Conservation (phyloP, 2,113 vertebrate species). For the Barnardius zonarius region DNA sequence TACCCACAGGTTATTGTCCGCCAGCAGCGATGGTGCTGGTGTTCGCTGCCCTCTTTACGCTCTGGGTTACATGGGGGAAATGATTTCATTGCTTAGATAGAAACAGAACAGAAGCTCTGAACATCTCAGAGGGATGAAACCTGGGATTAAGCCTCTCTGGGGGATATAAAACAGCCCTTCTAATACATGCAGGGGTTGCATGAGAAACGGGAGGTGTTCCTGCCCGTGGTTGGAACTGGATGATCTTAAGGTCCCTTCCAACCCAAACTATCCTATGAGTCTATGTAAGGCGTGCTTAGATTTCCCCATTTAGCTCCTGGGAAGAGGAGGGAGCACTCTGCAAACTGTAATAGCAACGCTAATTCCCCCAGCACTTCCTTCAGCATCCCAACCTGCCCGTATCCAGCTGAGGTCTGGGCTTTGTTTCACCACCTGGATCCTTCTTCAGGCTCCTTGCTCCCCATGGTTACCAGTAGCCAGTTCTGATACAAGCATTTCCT, state of each 20-base stretch:
- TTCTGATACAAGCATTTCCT: background rate
- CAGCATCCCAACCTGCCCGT: too few species aligned
- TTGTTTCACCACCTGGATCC: rapidly evolving
- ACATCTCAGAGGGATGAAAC: background rate
- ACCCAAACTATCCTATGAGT: background rate
- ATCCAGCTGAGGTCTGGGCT: background rate
- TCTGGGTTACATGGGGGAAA: background rate
- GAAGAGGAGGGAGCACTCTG: rapidly evolving
- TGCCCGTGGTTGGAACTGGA: background rate
- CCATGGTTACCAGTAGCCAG: rapidly evolving
- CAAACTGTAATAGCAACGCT: rapidly evolving
- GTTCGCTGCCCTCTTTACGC: background rate
- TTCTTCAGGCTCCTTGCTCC: background rate
- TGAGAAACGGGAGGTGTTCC: background rate
- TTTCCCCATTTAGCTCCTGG: background rate
- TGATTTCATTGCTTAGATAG: background rate
- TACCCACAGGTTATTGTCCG: too few species aligned
- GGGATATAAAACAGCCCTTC: background rate
- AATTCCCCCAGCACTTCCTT: background rate
- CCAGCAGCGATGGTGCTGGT: background rate
- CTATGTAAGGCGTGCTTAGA: rapidly evolving
- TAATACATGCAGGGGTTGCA: rapidly evolving
- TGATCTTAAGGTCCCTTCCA: background rate
- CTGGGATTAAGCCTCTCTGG: background rate
- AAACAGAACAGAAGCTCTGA: background rate